phyloP scores from a whole-genome alignment of 2,113 vertebrate species.

The Verasper variegatus region DNA sequence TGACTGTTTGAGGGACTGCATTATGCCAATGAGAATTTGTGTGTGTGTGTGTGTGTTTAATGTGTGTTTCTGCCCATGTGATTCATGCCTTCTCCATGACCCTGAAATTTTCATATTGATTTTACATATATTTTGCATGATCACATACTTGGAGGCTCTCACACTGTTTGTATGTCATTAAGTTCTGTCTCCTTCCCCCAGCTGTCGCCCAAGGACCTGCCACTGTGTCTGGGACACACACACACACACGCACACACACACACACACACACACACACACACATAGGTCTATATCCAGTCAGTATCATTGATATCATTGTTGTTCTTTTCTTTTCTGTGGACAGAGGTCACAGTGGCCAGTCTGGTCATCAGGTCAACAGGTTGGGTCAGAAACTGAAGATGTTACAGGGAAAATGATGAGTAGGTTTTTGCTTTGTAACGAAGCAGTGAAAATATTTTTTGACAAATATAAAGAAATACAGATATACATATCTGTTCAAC shows the following conservation, averaged over 20 bases:
- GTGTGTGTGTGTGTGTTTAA: no score
- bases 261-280: not conserved
- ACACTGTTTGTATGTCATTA: conserved; percentile 15
- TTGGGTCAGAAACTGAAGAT: conserved; percentile 3
- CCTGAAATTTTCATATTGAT: conserved; percentile 1
- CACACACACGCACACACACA: not conserved
- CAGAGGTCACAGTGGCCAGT: conserved; percentile 7
- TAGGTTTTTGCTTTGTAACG: not conserved
- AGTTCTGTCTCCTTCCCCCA: not conserved
- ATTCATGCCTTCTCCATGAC: not conserved
- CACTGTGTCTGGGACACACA: conserved; percentile 17
- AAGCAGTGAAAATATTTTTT: conserved; percentile 6
- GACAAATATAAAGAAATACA: no score
- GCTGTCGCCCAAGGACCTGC: conserved; percentile 12
- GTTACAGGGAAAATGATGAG: conserved; percentile 2
- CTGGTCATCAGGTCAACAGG: conserved; percentile 2
- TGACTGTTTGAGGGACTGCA: not conserved
- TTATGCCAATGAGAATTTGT: not conserved
- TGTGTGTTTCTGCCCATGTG: not conserved
- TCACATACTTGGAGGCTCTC: not conserved
- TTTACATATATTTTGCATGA: conserved; percentile 14
- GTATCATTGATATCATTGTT: conserved; percentile 25
- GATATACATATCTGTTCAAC: no score
- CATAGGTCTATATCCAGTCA: not conserved
- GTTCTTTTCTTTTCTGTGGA: conserved; percentile 30